A percentile compares a stretch with the other conserved stretches of the same genome.
phyloP scores from a whole-genome alignment of 1,140 invertebrate genomes.

The Bombus sylvicola region DNA sequence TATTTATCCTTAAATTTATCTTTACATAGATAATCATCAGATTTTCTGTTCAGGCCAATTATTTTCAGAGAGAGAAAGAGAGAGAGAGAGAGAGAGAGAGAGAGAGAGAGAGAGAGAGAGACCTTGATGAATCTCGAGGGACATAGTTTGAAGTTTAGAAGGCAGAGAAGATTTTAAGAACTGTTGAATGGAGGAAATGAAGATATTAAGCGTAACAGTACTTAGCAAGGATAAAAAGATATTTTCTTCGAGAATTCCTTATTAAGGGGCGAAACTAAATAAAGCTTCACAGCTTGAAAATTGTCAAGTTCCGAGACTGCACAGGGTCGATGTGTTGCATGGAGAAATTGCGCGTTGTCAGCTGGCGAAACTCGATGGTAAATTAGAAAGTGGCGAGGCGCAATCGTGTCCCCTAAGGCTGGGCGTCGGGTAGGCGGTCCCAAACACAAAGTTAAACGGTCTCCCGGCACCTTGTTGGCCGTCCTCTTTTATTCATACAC shows the following conservation, averaged over 20 bases:
- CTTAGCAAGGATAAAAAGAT: neutral
- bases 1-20: neutral
- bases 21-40: neutral
- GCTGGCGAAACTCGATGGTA: slow-evolving; percentile 14
- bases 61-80: too few relatives aligned
- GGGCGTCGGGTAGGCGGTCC: slow-evolving; percentile 29
- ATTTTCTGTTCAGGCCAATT: neutral
- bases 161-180: neutral
- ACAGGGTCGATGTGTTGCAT: neutral
- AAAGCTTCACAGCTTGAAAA: neutral
- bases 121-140: neutral
- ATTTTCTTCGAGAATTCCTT: neutral
- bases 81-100: too few relatives aligned
- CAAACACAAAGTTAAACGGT: slow-evolving; percentile 43
- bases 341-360: slow-evolving; percentile 26
- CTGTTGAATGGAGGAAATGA: neutral
- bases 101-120: too few relatives aligned
- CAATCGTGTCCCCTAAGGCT: slow-evolving; percentile 33
- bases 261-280: neutral
- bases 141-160: neutral
- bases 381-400: slow-evolving; percentile 37
- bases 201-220: neutral
- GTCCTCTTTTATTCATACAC: slow-evolving; percentile 38
- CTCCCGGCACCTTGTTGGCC: slow-evolving; percentile 27
- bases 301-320: neutral